Evolutionary conservation across 1,140 invertebrate species (phyloP), one percentile per base, ranked within the genome.

Genomic region (Mamestra configurata): DNA sequence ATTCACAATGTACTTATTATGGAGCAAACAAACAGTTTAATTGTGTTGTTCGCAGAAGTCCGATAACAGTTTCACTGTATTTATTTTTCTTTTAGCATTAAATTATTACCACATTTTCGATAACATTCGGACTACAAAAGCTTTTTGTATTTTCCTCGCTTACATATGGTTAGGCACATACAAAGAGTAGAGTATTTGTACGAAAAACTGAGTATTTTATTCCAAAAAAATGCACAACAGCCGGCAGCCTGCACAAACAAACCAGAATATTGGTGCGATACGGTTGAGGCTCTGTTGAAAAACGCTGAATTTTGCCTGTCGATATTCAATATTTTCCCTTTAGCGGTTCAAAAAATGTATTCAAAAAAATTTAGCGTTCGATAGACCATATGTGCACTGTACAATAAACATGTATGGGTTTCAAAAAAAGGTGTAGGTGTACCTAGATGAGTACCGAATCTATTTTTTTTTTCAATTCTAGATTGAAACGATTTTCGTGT

Each of bases 401-500:
- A 31, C 27, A 31, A 5, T 31, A 31, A 3, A 31, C 27, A 3
- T 31, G 27, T 31, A n/a, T n/a, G n/a, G n/a, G n/a, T n/a, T n/a
- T n/a, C n/a, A n/a, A n/a, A n/a, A n/a, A n/a, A 31, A 31, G 5
- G 27, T 31, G 1, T 31, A 31, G 1, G 27, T 3, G 27, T n/a
- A 31, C 27, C 27, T 31, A 31, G 27, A 5, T 31, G 5, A 31
- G 27, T 31, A 24, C 40, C 7, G 1, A 35, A 13, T 8, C 4
- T 15, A 49, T 20, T 51, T 18, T 24, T 37, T n/a, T 51, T 49
- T 51, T 64, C 37, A 51, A 43, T 13, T 51, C 20, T 57, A 24
- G 22, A 24, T 40, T 79, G 51, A 82, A 82, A 82, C 71, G 80
- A 70, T 73, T 79, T 81, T 55, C 80, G n/a, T 79, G 78, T 79